Base-by-base conservation (phyloP, 2,113 vertebrate genomes). In the Bambusicola thoracicus region DNA sequence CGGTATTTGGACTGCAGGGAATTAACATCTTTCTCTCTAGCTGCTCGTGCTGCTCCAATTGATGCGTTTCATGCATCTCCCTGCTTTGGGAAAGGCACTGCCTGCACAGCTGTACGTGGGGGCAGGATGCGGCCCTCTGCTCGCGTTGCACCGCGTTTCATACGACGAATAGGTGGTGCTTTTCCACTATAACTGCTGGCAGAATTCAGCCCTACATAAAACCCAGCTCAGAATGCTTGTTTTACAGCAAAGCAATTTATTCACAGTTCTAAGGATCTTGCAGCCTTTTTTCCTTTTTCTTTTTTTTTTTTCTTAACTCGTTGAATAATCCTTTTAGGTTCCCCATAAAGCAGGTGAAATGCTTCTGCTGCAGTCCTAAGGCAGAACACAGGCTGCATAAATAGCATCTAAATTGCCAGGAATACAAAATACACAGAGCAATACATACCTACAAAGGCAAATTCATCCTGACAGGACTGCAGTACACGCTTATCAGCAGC, bases 301-400 rank as follows among this genome's bases (percentile, higher is more conserved):
- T 89, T 95, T 90, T 94, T 95, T 91, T 91, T 66, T 89, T 92
- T 95, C 94, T 96, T 66, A 94, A 94, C 91, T 93, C 94, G 36
- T 87, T 90, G 94, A 97, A 96, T 96, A 97, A 96, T 97, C 94
- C 95, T 96, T 97, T 96, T 97, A 95, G 94, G 95, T 94, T 89
- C 75, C 87, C 90, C 81, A 92, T 96, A 94, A 97, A 95, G 95
- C 95, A 96, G 92, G 92, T 96, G 90, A 97, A 97, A 96, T 93
- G 95, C 92, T 96, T 95, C 86, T 95, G 95, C 96, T 95, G 95
- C 92, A 97, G 94, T 97, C 95, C 95, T 93, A 95, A 96, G 95
- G 95, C 95, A 95, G 92, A 96, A 93, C 94, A 93, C 85, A 84
- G 90, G 90, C 96, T 97, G 95, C 95, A 96, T 96, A 94, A 96